Base-by-base conservation (phyloP, 2,888 invertebrate genomes). In the Drosophila prostipennis region DNA sequence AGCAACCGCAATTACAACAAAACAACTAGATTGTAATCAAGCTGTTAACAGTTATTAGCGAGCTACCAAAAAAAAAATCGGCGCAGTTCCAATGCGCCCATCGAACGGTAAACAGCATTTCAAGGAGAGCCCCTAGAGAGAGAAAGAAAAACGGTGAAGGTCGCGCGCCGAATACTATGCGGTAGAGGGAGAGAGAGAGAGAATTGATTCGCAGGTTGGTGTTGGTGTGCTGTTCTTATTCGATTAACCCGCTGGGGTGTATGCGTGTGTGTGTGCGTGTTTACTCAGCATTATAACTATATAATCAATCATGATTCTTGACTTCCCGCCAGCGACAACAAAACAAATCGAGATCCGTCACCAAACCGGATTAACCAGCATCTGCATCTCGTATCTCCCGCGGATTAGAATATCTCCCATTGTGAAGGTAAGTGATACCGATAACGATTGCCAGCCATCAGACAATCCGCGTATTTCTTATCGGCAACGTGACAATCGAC, bases 401-500 rank as follows among this genome's bases (percentile, higher is more conserved):
- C 63, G 36, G 37, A 43, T 23, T 6, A 46, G 46, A 32, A 46
- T 46, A 46, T 11, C 10, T 32, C 29, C 63, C 29, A 37, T 61
- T 60, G 37, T n/a, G 19, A 19, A 63, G 34, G 60, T 60, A 45
- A 45, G 63, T 60, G 36, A 36, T 29, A 19, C 16, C 26, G 36
- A 46, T 29, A 14, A 46, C 14, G 32, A 32, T 46, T 2, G 29
- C 26, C 42, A 16, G 23, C 16, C 23, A 26, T 34, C 42, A 36
- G 43, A 26, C 14, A 43, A 29, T 43, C 16, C 29, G 14, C 37
- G 13, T 13, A 63, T 5, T 14, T 26, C 45, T 61, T 60, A 60
- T 60, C 60, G 67, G 36, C 67, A 51, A 65, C 67, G 67, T 65
- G 63, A 51, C 42, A 43, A 43, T 60, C 29, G 14, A 10, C 67